phyloP scores from a whole-genome alignment of 2,888 invertebrate species.

The Autographa pulchrina region DNA sequence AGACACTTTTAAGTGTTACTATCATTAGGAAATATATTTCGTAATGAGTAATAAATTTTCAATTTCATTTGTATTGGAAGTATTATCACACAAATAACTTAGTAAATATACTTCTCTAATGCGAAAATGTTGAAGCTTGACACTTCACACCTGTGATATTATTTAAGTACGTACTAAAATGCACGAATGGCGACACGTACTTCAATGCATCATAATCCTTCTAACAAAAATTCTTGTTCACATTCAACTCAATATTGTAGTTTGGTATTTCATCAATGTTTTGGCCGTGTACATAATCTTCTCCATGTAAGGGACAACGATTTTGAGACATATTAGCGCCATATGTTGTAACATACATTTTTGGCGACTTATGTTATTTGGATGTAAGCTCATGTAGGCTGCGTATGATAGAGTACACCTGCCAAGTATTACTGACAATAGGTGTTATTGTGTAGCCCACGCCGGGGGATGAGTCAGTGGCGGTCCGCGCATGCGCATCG shows the following conservation, averaged over 20 bases:
- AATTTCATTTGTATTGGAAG: not conserved
- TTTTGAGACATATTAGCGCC: slow-evolving; percentile 18
- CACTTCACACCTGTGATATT: slow-evolving; percentile 5
- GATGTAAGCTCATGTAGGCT: slow-evolving; percentile 34
- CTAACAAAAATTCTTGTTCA: slow-evolving; percentile 13
- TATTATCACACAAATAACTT: not conserved
- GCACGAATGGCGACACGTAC: not conserved
- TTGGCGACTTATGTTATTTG: slow-evolving; percentile 19
- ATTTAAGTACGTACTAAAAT: not conserved
- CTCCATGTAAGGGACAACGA: slow-evolving; percentile 16
- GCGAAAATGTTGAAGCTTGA: slow-evolving; percentile 12
- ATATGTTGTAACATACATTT: slow-evolving; percentile 15
- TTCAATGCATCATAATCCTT: not conserved
- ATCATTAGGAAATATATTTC: not conserved
- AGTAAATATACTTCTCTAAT: slow-evolving; percentile 1
- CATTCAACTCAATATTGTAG: not conserved
- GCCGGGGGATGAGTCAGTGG: slow-evolving; percentile 55
- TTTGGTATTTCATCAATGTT: slow-evolving; percentile 28
- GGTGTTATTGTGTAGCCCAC: slow-evolving; percentile 56
- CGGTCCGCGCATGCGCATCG: slow-evolving; percentile 28
- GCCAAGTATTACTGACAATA: slow-evolving; percentile 52
- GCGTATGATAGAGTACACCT: slow-evolving; percentile 53
- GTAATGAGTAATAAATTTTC: not conserved
- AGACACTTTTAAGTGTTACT: not conserved
- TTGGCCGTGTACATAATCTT: slow-evolving; percentile 19